Percentiles rank a stretch among this genome's conserved stretches.
These are phyloP conservation scores for Oreocharis arfaki DNA, from an alignment of 2,113 vertebrate species.

Conservation along the genomic window DNA sequence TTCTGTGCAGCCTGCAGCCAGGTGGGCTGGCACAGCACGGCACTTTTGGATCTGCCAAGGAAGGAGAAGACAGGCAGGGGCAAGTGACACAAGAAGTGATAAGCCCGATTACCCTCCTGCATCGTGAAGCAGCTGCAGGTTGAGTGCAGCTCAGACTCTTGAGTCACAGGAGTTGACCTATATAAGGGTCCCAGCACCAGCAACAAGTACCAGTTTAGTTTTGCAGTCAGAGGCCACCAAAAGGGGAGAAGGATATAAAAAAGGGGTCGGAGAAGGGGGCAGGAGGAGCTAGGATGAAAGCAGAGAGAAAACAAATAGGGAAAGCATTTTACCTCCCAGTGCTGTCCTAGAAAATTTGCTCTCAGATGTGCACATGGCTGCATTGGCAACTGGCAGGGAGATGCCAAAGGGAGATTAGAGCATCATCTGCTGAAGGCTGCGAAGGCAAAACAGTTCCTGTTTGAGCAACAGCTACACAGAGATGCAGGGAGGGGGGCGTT, in stretches of 20 bases:
- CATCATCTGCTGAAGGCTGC: neutral
- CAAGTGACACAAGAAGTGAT: neutral
- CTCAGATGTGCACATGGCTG: neutral
- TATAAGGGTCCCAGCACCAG: neutral
- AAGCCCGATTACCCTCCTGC: accelerated
- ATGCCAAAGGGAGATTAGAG: constrained; percentile 34
- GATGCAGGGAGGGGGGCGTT: neutral
- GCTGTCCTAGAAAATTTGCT: neutral
- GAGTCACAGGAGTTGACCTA: neutral
- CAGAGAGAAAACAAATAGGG: neutral
- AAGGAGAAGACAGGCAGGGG: neutral
- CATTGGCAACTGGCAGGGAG: neutral
- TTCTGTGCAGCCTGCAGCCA: neutral
- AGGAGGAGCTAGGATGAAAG: neutral
- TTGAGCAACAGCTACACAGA: neutral
- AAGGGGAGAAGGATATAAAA: neutral
- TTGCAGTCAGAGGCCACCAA: neutral
- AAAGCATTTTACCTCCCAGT: neutral
- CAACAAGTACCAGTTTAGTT: neutral
- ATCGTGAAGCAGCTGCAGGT: neutral
- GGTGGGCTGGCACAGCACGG: neutral
- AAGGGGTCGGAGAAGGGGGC: neutral
- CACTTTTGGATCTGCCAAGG: neutral
- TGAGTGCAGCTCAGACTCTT: neutral
- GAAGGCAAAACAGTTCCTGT: constrained; percentile 10